Evolutionary conservation across 2,888 invertebrate species (phyloP).

Genomic region (Cloeon dipterum): DNA sequence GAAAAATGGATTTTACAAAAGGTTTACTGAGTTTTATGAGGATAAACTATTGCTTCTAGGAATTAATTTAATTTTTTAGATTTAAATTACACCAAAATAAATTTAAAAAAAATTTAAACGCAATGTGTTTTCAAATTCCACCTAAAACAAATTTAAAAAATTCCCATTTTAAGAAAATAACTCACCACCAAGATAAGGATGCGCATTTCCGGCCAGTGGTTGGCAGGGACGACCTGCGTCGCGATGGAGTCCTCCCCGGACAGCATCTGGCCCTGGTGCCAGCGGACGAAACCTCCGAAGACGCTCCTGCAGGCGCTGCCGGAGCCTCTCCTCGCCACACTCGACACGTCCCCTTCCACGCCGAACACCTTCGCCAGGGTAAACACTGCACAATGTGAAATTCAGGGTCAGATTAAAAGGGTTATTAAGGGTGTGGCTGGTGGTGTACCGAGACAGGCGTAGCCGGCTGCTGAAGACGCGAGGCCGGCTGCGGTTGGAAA

Average conservation of each 20-base stretch:
- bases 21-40: too few species aligned
- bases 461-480: conserved; percentile 96
- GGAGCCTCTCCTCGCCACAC: conserved; percentile 64
- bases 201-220: conserved; percentile 79
- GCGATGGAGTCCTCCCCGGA: conserved; percentile 58
- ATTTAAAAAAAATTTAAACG: background rate
- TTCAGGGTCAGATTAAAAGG: background rate
- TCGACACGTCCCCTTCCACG: conserved; percentile 46
- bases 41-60: too few species aligned
- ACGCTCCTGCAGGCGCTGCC: conserved; percentile 94
- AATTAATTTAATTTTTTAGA: too few species aligned
- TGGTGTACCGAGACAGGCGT: conserved; percentile 66
- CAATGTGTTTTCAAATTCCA: background rate
- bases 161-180: background rate
- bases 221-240: conserved; percentile 40
- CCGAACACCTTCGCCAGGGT: conserved; percentile 55
- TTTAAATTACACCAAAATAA: too few species aligned
- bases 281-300: conserved; percentile 84
- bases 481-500: conserved; percentile 97
- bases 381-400: conserved; percentile 24
- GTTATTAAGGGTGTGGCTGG: too few species aligned
- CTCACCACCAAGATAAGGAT: conserved; percentile 69
- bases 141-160: background rate
- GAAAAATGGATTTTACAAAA: too few species aligned
- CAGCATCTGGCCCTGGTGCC: conserved; percentile 46